A percentile compares a stretch with the other conserved stretches of the same genome.
Evolutionary conservation across 2,113 vertebrate species (phyloP).

Genomic region (Megaceryle maxima): DNA sequence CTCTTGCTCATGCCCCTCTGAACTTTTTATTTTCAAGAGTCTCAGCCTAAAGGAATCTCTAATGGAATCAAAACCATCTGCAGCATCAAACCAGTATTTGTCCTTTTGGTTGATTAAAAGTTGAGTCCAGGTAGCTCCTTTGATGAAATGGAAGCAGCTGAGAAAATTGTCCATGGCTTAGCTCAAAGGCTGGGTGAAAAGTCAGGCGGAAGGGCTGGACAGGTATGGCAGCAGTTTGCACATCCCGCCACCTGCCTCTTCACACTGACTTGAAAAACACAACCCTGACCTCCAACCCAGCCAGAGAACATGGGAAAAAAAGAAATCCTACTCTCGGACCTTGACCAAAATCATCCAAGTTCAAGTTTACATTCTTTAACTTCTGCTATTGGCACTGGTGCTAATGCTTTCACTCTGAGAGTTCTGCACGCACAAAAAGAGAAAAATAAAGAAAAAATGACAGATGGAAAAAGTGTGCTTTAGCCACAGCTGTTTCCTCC

Average conservation of each 20-base stretch:
- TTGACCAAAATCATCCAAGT: neutral
- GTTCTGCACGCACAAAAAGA: constrained; percentile 25
- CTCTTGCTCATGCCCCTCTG: neutral
- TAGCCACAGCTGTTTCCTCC: constrained; percentile 76
- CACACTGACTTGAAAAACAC: neutral
- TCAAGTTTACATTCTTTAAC: constrained; percentile 52
- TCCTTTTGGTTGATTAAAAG: neutral
- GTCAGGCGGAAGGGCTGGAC: neutral
- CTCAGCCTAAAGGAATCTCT: neutral
- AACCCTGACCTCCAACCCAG: neutral
- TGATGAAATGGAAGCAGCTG: neutral
- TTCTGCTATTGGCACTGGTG: neutral
- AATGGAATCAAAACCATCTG: neutral
- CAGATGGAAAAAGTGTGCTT: constrained; percentile 51
- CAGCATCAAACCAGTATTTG: neutral
- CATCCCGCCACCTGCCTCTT: neutral
- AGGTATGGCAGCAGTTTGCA: neutral
- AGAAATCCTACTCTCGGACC: neutral
- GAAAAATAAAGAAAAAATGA: constrained; percentile 22
- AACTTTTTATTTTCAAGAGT: neutral
- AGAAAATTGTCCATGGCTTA: neutral
- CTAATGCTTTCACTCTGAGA: constrained; percentile 9
- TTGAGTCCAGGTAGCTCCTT: neutral
- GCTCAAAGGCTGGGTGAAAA: neutral
- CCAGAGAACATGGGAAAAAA: neutral